These are phyloP conservation scores for Lophotis ruficrista DNA, from an alignment of 2,113 vertebrate genomes.

Conservation along the genomic window DNA sequence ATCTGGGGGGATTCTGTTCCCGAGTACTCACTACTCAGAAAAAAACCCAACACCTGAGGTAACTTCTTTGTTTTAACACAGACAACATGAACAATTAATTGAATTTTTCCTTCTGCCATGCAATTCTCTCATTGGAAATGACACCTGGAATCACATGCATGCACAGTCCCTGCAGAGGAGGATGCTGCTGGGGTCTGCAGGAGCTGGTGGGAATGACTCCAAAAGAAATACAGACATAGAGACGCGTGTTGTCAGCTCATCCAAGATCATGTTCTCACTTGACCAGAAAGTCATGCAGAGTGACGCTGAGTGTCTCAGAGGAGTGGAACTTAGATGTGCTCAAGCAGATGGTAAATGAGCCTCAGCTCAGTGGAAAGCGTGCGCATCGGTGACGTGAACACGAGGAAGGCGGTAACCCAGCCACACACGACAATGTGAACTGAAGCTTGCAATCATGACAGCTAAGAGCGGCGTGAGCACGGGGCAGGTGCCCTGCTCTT, in stretches of 20 bases:
- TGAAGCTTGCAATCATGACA: background rate
- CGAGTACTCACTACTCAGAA: background rate
- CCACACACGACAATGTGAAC: background rate
- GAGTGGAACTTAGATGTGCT: background rate
- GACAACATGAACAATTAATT: background rate
- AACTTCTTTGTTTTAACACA: background rate
- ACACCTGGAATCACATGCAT: conserved; percentile 20
- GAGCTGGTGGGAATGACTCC: background rate
- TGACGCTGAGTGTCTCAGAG: background rate
- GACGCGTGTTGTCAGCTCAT: background rate
- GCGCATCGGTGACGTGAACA: background rate
- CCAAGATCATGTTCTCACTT: conserved; percentile 60
- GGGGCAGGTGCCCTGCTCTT: background rate
- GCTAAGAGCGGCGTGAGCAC: fast-evolving
- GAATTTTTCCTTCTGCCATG: conserved; percentile 10
- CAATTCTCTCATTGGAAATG: background rate
- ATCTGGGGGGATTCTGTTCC: background rate
- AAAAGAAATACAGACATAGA: conserved; percentile 4
- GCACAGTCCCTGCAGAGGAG: conserved; percentile 2
- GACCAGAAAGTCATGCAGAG: conserved; percentile 45
- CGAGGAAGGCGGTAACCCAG: background rate
- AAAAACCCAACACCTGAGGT: background rate
- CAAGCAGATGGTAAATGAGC: background rate
- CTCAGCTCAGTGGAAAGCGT: background rate
- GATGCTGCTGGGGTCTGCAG: background rate